phyloP scores from a whole-genome alignment of 2,797 vertebrate species.

The Kryptolebias ocellatus region DNA sequence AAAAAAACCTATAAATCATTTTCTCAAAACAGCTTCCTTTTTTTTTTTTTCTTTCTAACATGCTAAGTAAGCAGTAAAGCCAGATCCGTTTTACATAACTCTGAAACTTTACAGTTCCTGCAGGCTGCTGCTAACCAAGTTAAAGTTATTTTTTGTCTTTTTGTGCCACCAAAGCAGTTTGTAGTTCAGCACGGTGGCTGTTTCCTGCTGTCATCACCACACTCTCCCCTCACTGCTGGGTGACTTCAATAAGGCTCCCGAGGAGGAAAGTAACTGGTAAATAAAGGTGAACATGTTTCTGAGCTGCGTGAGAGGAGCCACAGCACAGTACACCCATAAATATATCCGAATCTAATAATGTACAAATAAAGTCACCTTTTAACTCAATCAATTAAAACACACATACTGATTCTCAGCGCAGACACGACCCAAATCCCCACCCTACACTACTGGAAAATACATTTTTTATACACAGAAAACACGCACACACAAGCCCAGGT shows the following conservation, averaged over 20 bases:
- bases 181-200: conserved; percentile 18
- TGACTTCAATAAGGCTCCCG: conserved; percentile 23
- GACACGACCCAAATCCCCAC: background rate
- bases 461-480: conserved; percentile 5
- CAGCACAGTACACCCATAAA: conserved; percentile 20
- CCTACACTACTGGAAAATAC: background rate
- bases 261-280: conserved; percentile 51
- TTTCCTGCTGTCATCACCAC: conserved; percentile 46
- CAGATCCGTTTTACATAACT: conserved; percentile 18
- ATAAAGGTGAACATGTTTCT: conserved; percentile 31
- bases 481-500: conserved; percentile 4
- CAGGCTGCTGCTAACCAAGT: conserved; percentile 31
- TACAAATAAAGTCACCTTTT: conserved; percentile 7
- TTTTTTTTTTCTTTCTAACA: background rate
- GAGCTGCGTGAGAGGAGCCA: conserved; percentile 7
- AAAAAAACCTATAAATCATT: background rate
- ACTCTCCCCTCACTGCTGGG: conserved; percentile 23
- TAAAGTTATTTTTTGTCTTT: conserved; percentile 29
- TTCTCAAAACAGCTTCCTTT: background rate
- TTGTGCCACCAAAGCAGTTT: conserved; percentile 46
- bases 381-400: conserved; percentile 5
- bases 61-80: conserved; percentile 11
- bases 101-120: conserved; percentile 35
- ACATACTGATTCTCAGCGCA: background rate
- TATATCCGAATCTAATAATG: background rate